Evolutionary conservation across 1,140 invertebrate genomes (phyloP).

Genomic region (Argopecten irradians): DNA sequence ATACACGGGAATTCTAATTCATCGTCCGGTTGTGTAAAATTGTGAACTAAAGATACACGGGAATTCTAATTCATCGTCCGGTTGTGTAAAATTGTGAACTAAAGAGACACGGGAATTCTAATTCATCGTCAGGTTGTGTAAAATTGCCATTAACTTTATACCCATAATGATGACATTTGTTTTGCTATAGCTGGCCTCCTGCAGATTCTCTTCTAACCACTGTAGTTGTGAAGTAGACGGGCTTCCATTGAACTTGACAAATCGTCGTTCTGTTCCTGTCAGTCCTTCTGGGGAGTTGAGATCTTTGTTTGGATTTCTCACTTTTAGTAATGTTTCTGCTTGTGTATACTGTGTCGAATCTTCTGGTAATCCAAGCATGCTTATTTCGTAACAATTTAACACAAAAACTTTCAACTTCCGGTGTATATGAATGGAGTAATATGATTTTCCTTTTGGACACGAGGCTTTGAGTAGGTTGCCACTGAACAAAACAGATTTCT

Average conservation of each 20-base stretch:
- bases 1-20: too few species aligned
- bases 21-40: too few species aligned
- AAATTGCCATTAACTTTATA: slow-evolving; percentile 40
- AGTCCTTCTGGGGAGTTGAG: slow-evolving; percentile 67
- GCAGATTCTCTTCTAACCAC: slow-evolving; percentile 71
- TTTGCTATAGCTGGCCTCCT: slow-evolving; percentile 59
- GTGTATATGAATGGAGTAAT: slow-evolving; percentile 69
- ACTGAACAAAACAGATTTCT: slow-evolving; percentile 52
- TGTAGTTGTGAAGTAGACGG: slow-evolving; percentile 67
- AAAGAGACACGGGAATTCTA: too few species aligned
- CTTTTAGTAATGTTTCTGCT: slow-evolving; percentile 37
- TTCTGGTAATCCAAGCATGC: slow-evolving; percentile 66
- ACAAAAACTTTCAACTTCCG: slow-evolving; percentile 66
- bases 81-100: too few species aligned
- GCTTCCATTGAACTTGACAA: slow-evolving; percentile 75
- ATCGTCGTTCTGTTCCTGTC: slow-evolving; percentile 61
- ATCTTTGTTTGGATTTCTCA: slow-evolving; percentile 69
- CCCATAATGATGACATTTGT: slow-evolving; percentile 66
- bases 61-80: too few species aligned
- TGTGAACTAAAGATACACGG: too few species aligned
- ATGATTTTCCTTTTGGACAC: slow-evolving; percentile 45
- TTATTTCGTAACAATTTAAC: slow-evolving; percentile 75
- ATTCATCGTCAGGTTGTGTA: too few species aligned
- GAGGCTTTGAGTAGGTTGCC: slow-evolving; percentile 26
- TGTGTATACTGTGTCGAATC: slow-evolving; percentile 54